Conservation (phyloP, 2,113 vertebrate species). For the Salvelinus namaycush region DNA sequence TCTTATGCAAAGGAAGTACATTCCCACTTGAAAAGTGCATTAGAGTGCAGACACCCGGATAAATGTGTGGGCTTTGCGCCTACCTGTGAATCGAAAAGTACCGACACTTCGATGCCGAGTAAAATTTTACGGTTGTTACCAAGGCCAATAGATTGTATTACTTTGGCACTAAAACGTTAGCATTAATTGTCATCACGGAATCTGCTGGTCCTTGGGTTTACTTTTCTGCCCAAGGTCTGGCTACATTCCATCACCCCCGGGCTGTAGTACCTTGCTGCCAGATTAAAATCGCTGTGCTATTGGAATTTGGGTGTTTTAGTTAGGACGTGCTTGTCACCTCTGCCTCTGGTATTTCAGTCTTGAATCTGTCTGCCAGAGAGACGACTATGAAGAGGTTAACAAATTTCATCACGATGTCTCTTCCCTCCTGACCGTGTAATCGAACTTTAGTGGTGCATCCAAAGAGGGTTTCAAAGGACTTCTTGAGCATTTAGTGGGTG, state of each 20-base stretch:
- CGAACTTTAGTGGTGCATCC: slow-evolving; percentile 64
- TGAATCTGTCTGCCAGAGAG: slow-evolving; percentile 56
- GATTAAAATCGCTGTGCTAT: slow-evolving; percentile 39
- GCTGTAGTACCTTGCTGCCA: slow-evolving; percentile 24
- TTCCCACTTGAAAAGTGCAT: slow-evolving; percentile 12
- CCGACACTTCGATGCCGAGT: neutral
- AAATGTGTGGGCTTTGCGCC: slow-evolving; percentile 3
- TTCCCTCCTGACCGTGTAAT: slow-evolving; percentile 66
- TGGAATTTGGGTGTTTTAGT: slow-evolving; percentile 54
- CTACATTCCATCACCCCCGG: slow-evolving; percentile 38
- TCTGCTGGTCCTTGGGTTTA: slow-evolving; percentile 7
- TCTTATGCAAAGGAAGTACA: slow-evolving; percentile 61
- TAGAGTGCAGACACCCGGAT: no score
- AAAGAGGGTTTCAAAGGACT: slow-evolving; percentile 41
- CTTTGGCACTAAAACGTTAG: neutral
- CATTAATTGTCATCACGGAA: slow-evolving; percentile 8
- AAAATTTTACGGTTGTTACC: slow-evolving; percentile 7
- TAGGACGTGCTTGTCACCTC: slow-evolving; percentile 44
- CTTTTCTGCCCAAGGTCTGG: slow-evolving; percentile 24
- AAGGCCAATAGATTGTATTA: neutral
- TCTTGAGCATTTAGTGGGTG: slow-evolving; percentile 54
- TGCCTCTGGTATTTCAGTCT: slow-evolving; percentile 51
- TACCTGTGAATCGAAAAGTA: slow-evolving; percentile 51
- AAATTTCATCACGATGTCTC: slow-evolving; percentile 68
- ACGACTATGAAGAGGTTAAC: slow-evolving; percentile 67